Percentiles rank a stretch among this genome's conserved stretches.
These are phyloP conservation scores for Puffinus mauretanicus DNA, from an alignment of 2,113 vertebrate species.

Conservation along the genomic window DNA sequence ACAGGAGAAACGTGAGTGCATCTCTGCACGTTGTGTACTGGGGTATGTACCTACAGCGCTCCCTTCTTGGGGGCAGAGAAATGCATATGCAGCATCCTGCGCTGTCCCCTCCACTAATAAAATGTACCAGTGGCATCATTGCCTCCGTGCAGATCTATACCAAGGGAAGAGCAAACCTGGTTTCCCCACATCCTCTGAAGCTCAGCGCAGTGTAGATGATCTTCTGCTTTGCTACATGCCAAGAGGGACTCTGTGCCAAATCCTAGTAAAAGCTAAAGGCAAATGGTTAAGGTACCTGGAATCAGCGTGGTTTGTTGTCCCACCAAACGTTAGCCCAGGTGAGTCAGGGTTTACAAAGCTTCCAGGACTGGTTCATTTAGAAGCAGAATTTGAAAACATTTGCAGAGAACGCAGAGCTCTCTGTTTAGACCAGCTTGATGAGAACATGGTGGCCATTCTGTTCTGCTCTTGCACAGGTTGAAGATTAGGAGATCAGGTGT, in stretches of 20 bases:
- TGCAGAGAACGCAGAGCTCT: background rate
- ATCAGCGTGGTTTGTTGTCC: background rate
- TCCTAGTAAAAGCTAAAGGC: background rate
- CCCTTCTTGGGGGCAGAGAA: background rate
- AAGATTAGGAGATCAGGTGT: background rate
- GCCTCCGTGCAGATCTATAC: background rate
- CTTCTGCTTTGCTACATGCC: background rate
- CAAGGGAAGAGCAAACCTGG: background rate
- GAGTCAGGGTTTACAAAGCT: background rate
- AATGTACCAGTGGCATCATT: background rate
- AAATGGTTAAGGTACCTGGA: background rate
- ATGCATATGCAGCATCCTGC: background rate
- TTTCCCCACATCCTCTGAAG: background rate
- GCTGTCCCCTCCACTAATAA: accelerated
- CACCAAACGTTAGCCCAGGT: background rate
- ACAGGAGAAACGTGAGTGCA: background rate
- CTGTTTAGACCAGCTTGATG: background rate
- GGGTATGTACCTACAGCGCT: background rate
- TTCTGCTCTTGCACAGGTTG: background rate
- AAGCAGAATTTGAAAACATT: background rate
- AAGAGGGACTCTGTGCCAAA: background rate
- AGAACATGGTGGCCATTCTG: background rate
- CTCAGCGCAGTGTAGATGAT: background rate
- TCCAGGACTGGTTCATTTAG: background rate
- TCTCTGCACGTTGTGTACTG: accelerated